Evolutionary conservation across 53 echinoderm and acorn worm genomes (phyloP).

Genomic region (Pentamera pediparva): DNA sequence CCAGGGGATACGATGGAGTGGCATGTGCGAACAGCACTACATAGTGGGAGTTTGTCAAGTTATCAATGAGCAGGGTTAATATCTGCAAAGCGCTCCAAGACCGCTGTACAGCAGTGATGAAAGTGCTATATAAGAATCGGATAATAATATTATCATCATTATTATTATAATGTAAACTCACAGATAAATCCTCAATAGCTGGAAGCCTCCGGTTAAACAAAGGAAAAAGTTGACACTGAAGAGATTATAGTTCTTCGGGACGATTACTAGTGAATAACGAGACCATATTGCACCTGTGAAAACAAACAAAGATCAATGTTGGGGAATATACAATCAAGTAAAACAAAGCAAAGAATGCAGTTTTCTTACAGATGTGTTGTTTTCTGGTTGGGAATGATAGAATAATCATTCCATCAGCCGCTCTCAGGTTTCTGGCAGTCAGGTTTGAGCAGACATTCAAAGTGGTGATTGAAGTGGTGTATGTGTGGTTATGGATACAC

Average conservation of each 20-base stretch:
- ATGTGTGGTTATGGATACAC: too few species aligned
- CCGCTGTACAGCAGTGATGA: too few species aligned
- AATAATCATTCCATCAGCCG: too few species aligned
- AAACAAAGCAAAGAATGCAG: not conserved
- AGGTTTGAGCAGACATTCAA: too few species aligned
- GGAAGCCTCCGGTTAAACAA: conserved; percentile 75
- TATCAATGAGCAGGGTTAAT: too few species aligned
- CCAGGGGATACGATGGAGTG: too few species aligned
- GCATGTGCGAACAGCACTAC: too few species aligned
- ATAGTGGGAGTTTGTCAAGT: too few species aligned
- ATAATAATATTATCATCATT: too few species aligned
- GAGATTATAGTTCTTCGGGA: conserved; percentile 88
- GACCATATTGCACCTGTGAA: conserved; percentile 82
- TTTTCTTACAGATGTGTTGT: not conserved
- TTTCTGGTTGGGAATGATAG: not conserved
- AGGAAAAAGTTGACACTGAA: conserved; percentile 92
- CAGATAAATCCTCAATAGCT: conserved; percentile 79
- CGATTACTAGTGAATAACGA: conserved; percentile 79
- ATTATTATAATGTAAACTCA: conserved; percentile 50
- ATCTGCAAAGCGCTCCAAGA: not conserved
- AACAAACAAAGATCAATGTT: not conserved
- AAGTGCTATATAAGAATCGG: not conserved
- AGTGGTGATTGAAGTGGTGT: not conserved
- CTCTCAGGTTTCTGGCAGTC: too few species aligned
- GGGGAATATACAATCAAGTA: not conserved